Evolutionary conservation across 2,888 invertebrate genomes (phyloP), one percentile per base, ranked within the genome.

Genomic region (Gymnocheta viridis): DNA sequence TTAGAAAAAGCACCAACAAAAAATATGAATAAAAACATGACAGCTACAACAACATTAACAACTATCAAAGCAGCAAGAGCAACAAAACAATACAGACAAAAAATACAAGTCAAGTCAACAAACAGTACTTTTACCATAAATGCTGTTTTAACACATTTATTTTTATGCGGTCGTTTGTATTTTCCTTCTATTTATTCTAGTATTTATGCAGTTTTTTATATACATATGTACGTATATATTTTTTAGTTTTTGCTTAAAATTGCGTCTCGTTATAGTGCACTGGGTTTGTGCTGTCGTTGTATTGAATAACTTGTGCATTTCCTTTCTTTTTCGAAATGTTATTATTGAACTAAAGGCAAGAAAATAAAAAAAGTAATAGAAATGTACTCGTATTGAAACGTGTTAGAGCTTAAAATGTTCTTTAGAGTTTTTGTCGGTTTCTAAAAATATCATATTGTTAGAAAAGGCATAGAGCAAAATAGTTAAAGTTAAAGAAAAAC

Each of bases 111-210:
- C 38, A 62, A 69, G 81, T 81, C 72, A 77, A 73, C 62, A 62
- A 84, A 84, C 84, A 81, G 84, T 84, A 84, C 81, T 84, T 84
- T 84, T 84, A 69, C 84, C 84, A 84, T 81, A 81, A 81, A 84
- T 64, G 73, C 54, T 73, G 77, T 47, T 73, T 84, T 84, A 84
- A 78, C 81, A 84, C 84, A 81, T 78, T 78, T 67, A 67, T 62
- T 82, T 72, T 76, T 22, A 58, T 58, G 41, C 24, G 58, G 78
- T 74, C 51, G 47, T 38, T 41, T 62, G 14, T 70, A n/a, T 35
- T 7, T 38, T 62, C n/a, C 44, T 22, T 44, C 51, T 27, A 44
- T 60, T 62, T 73, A 64, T 60, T 44, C 49, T 47, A 17, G 49
- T 22, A 56, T 64, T 60, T 69, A 17, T 78, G 19, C 22, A 69